Percentiles rank a stretch among this genome's conserved stretches.
phyloP scores from a whole-genome alignment of 2,797 vertebrate species.

The Pangasius macronema region DNA sequence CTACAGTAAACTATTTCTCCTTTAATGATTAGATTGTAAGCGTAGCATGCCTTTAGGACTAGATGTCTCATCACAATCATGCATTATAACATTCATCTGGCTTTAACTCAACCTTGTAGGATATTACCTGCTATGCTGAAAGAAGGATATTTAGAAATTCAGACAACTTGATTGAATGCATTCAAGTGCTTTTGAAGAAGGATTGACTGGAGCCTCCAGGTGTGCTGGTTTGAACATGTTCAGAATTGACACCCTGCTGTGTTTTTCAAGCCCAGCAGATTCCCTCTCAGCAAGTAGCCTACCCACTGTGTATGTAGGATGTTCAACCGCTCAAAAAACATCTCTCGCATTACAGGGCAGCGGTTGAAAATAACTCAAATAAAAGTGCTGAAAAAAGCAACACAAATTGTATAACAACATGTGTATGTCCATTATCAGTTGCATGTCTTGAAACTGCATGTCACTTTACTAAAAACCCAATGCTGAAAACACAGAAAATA shows the following conservation, averaged over 20 bases:
- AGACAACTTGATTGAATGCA: neutral
- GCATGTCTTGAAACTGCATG: neutral
- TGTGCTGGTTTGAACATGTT: neutral
- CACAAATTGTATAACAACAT: neutral
- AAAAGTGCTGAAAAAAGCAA: neutral
- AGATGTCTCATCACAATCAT: neutral
- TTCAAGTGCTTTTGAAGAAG: slow-evolving; percentile 8
- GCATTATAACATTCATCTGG: neutral
- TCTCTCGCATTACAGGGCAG: neutral
- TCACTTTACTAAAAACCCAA: neutral
- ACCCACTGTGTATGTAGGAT: neutral
- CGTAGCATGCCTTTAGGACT: neutral
- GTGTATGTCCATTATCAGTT: too few species aligned
- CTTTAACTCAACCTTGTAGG: too few species aligned
- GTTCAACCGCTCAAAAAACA: neutral
- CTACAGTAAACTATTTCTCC: neutral
- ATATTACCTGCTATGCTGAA: neutral
- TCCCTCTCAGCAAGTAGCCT: neutral
- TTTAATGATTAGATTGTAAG: neutral
- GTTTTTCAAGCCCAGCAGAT: neutral
- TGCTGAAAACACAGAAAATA: neutral
- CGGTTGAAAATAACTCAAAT: neutral
- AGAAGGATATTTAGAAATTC: neutral
- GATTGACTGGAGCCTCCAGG: neutral
- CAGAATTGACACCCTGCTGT: neutral